Conservation (phyloP, 2,888 invertebrate genomes). For the Hololepta plana region DNA sequence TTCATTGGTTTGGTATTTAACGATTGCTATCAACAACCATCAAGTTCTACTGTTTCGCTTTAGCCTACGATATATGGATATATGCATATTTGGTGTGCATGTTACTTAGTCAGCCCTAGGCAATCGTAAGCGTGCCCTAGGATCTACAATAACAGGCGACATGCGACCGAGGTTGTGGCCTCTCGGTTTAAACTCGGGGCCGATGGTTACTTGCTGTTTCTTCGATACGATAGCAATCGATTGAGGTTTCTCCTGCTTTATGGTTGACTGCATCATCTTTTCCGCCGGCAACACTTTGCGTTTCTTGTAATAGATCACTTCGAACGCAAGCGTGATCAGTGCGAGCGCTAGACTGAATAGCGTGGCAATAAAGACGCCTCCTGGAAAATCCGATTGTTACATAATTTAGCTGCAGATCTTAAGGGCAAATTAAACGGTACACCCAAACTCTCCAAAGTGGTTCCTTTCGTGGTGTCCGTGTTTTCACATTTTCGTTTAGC, state of each 20-base stretch:
- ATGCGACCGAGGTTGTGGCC: constrained; percentile 13
- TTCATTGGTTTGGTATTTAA: no score
- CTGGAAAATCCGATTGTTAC: constrained; percentile 26
- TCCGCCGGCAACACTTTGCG: constrained; percentile 15
- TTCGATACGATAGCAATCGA: constrained; percentile 5
- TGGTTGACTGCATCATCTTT: constrained; percentile 10
- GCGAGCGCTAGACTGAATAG: constrained; percentile 68
- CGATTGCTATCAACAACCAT: no score
- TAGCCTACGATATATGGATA: no score
- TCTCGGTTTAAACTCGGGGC: constrained; percentile 9
- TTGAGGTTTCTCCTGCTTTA: constrained; percentile 8
- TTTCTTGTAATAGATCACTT: constrained; percentile 58
- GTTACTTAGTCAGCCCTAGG: constrained; percentile 8
- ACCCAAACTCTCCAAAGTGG: constrained; percentile 77
- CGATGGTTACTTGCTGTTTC: constrained; percentile 8
- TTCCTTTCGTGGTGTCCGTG: constrained; percentile 31
- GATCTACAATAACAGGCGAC: constrained; percentile 18
- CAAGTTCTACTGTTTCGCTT: no score
- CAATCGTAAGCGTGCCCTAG: constrained; percentile 16
- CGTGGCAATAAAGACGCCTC: constrained; percentile 82
- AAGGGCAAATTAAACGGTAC: constrained; percentile 6
- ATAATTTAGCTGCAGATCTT: not conserved
- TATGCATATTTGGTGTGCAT: no score
- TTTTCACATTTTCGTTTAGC: no score
- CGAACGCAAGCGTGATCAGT: constrained; percentile 65